Evolutionary conservation across 2,797 vertebrate genomes (phyloP).

Genomic region (Tenualosa thibaudeaui): DNA sequence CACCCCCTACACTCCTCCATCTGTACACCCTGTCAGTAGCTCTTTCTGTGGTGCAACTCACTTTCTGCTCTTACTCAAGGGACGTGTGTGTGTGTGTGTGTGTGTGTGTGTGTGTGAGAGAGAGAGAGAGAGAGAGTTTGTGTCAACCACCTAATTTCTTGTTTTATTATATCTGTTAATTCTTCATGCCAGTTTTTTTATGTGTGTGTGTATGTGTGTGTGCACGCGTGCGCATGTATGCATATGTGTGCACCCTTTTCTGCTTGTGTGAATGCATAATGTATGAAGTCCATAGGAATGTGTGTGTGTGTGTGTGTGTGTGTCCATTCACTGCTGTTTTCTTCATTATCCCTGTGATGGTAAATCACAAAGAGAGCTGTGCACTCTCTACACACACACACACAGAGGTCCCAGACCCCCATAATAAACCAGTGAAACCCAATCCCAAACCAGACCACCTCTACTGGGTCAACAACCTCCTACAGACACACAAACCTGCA

Average conservation of each 20-base stretch:
- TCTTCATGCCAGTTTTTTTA: no score
- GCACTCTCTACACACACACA: neutral
- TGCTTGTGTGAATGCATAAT: neutral
- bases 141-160: no score
- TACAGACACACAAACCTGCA: neutral
- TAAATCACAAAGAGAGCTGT: slow-evolving; percentile 36
- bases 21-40: neutral
- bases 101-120: no score
- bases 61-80: neutral
- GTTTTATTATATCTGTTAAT: no score
- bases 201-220: slow-evolving; percentile 14
- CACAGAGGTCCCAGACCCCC: slow-evolving; percentile 9
- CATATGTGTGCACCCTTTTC: neutral
- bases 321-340: slow-evolving; percentile 23
- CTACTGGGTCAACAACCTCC: slow-evolving; percentile 13
- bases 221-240: neutral
- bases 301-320: neutral
- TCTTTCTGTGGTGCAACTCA: neutral
- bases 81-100: no score
- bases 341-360: slow-evolving; percentile 25
- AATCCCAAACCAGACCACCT: slow-evolving; percentile 29
- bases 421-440: slow-evolving; percentile 37
- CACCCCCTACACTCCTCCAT: neutral
- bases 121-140: no score
- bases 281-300: neutral